Evolutionary conservation across 2,888 invertebrate species (phyloP), one percentile per base, ranked within the genome.

Genomic region (Amphipyra tragopoginis): DNA sequence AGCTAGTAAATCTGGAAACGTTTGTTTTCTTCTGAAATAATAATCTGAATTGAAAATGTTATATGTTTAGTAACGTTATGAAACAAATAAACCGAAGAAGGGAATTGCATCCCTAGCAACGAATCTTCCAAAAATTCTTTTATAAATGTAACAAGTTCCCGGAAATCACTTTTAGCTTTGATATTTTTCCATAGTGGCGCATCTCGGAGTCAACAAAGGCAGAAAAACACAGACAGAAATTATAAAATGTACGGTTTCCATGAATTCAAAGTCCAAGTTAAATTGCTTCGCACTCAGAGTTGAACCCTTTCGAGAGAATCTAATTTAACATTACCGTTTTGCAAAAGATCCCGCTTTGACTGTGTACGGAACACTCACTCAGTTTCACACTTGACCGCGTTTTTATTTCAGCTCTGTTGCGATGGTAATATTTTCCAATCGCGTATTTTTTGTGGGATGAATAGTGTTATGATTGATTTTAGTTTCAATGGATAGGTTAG

Each of bases 271-370:
- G 43, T 36, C 13, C 21, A 50, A 50, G 50, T 57, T 57, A 57
- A 57, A 57, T 57, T 57, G 57, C 57, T 57, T 50, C 36, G 34
- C 26, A 55, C 43, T 57, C 49, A 29, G 43, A 49, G 26, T 42
- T 40, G 42, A 42, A 36, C 49, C 43, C 50, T 36, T 57, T 43
- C 26, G 44, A 49, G 36, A 38, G 43, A 48, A 45, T 54, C 54
- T 45, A 54, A 54, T 54, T 47, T 54, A 47, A 54, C 54, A 48
- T 49, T 34, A 49, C 38, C 14, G 26, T 43, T 43, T 34, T 8
- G n/a, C 13, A 14, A 29, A 33, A 56, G 40, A 38, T 48, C 40
- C 40, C 14, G 9, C 57, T 57, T 15, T 38, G 26, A 50, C 14
- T 5, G 3, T 15, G 6, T 66, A 61, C 29, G 29, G 68, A 61